Conservation (phyloP, 2,797 vertebrate genomes). For the Trachurus trachurus region DNA sequence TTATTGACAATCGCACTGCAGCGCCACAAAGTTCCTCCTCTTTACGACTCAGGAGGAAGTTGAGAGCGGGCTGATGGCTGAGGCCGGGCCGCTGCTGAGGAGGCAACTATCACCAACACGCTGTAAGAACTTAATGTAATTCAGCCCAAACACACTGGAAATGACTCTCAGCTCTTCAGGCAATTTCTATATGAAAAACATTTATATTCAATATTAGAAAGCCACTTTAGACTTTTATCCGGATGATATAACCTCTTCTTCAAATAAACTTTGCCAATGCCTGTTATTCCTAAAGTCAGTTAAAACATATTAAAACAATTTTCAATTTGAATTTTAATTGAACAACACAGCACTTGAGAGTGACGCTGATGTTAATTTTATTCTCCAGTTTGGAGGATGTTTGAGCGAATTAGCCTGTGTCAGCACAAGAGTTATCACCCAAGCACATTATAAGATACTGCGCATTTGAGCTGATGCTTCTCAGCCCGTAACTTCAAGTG, state of each 20-base stretch:
- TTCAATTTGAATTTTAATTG: constrained; percentile 76
- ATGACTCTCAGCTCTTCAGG: constrained; percentile 37
- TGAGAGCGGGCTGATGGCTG: constrained; percentile 1
- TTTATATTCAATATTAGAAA: constrained; percentile 54
- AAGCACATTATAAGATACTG: constrained; percentile 45
- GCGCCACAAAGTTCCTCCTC: constrained; percentile 60
- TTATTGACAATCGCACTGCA: constrained; percentile 69
- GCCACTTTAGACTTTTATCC: constrained; percentile 59
- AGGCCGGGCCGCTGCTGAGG: constrained; percentile 25
- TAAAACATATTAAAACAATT: constrained; percentile 62
- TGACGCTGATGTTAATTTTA: constrained; percentile 69
- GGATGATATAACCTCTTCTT: constrained; percentile 46
- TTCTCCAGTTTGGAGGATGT: constrained; percentile 65
- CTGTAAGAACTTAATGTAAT: constrained; percentile 42
- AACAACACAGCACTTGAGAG: constrained; percentile 60
- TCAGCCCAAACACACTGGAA: constrained; percentile 34
- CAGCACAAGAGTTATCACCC: constrained; percentile 75
- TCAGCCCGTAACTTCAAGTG: constrained; percentile 46
- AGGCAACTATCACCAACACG: constrained; percentile 22
- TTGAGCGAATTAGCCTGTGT: constrained; percentile 75
- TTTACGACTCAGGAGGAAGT: constrained; percentile 29
- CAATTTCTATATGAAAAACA: constrained; percentile 48
- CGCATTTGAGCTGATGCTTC: constrained; percentile 46
- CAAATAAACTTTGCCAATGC: constrained; percentile 62
- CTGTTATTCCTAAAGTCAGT: constrained; percentile 68